Evolutionary conservation across 2,888 invertebrate genomes (phyloP), one percentile per base, ranked within the genome.

Genomic region (Melinaea menophilus): DNA sequence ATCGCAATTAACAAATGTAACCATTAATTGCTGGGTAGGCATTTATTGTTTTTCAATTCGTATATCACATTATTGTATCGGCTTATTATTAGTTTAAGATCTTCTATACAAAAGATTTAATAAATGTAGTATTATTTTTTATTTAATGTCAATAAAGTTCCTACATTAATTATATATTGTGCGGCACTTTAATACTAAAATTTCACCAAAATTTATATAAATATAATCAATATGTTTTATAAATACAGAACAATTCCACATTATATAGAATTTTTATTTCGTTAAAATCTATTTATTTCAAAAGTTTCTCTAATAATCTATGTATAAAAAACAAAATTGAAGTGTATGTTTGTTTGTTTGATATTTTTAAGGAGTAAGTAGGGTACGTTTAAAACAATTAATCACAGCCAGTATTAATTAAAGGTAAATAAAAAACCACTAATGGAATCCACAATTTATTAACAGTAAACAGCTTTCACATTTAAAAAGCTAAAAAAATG

Each of bases 131-230:
- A 62, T 62, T 64, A 64, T 65, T 65, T 64, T 56, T 68, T 22
- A 22, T 33, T 61, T 41, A 47, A 59, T 66, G 56, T 48, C 59
- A 63, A 66, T 33, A 62, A 64, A 67, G 67, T 69, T 69, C 69
- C 69, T 69, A 68, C 65, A 61, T 51, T 51, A 5, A 31, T 51
- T 51, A 31, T 51, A 9, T 31, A 31, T 51, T 31, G 22, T 22
- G 41, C 41, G 31, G 51, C 51, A 51, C 22, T 31, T 31, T 9
- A 7, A 31, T 31, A n/a, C 7, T 51, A 51, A 51, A 51, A 48
- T 48, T 13, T 11, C 31, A 31, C 31, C 41, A 41, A 41, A 41
- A 56, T 34, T 56, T n/a, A 48, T 59, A 51, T 33, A 48, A 58
- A 59, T 48, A 47, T 31, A 22, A 55, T 35, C 35, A 60, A 46